Evolutionary conservation across 2,797 vertebrate species (phyloP), one percentile per base, ranked within the genome.

Genomic region (Acanthornis magna): DNA sequence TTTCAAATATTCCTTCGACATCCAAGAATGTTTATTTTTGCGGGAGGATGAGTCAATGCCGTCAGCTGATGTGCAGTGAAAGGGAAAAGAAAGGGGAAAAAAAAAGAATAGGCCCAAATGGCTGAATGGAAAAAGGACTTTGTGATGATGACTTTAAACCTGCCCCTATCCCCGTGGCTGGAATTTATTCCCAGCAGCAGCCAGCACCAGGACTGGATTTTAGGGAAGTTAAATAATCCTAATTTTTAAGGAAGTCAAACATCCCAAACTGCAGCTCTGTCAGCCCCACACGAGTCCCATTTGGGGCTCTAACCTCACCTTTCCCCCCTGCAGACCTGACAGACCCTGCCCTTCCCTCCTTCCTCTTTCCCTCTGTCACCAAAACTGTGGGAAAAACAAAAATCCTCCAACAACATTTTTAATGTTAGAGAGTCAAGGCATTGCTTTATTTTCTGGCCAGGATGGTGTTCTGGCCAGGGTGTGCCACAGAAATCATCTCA

Each of bases 1-100:
- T 95, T 95, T 92, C 86, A 78, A 62, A 89, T 93, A 47, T 30
- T 45, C 71, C 93, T 51, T 74, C 74, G 21, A 58, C 76, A 81
- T 51, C 89, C 90, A 86, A 58, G 88, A 90, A 70, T 60, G 76
- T 88, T 88, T 80, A 81, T 89, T 89, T 94, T 78, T 66, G 60
- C 63, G 38, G 74, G 70, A 65, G 70, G 70, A 81, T 88, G 88
- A 96, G 83, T 86, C 95, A 91, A 88, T 88, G 68, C 25, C 10
- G 0, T 86, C 91, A 93, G 76, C 82, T 80, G 65, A 86, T 57
- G 73, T 13, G 40, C 73, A 55, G 45, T 55, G 75, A 83, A 65
- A 42, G 65, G 36, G 20, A 42, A 85, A 82, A 66, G 15, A 38
- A 30, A n/a, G 27, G 16, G 1, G 5, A 14, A 5, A 30, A 55